Base-by-base conservation (phyloP, 2,888 invertebrate genomes). In the Neria commutata region DNA sequence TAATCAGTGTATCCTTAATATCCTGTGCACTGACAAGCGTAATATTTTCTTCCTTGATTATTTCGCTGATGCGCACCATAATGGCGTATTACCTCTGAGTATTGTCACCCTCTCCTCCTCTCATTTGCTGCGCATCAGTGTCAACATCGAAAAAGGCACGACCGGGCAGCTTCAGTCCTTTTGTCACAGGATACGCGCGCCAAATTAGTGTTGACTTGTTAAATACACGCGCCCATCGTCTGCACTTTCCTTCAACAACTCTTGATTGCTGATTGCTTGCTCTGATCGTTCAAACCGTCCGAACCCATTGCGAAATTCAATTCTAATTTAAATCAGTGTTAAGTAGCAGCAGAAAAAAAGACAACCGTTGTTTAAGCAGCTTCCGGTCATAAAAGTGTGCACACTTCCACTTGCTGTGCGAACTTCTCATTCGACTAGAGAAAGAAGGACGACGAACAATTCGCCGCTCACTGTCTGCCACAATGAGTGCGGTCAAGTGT, bases 181-280 rank as follows among this genome's bases (percentile, higher is more conserved):
- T n/a, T n/a, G n/a, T n/a, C n/a, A n/a, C 17, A 19, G 42, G 42
- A 42, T 42, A 42, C 21, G 34, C 63, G 50, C 54, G 61, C 67
- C 67, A 69, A 73, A 73, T 74, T 73, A 70, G 70, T 74, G 72
- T 73, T 74, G 74, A 74, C 73, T 73, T 64, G 63, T 70, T 72
- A 42, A 19, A n/a, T n/a, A n/a, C n/a, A n/a, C n/a, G n/a, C n/a
- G n/a, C n/a, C n/a, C n/a, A n/a, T n/a, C n/a, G n/a, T 6, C 19
- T 40, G 40, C n/a, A 19, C 49, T 45, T 40, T 16, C 26, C 51
- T 48, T 52, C 60, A 56, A 17, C 54, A n/a, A 4, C 52, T 29
- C 46, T 57, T 63, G 58, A 10, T 8, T 40, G 58, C 66, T 40
- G 14, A 5, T 40, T 11, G 8, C 10, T 48, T 48, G 21, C 16